Conservation (phyloP, 2,888 invertebrate genomes). For the Cerastoderma edule region DNA sequence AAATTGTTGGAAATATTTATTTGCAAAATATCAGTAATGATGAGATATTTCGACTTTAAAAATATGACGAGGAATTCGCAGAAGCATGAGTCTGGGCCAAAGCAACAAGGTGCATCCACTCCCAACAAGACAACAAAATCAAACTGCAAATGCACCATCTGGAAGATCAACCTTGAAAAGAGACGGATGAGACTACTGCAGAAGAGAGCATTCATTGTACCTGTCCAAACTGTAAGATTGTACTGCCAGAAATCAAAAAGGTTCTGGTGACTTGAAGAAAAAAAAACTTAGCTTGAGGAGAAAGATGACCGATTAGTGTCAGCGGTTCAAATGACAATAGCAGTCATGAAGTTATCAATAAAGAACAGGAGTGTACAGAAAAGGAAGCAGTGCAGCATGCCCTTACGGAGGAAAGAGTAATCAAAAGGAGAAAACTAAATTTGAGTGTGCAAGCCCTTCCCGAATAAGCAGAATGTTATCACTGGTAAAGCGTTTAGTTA, state of each 20-base stretch:
- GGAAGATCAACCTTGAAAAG: slow-evolving; percentile 2
- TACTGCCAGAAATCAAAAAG: not conserved
- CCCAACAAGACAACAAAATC: too few relatives aligned
- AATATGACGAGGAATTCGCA: too few relatives aligned
- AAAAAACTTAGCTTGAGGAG: not conserved
- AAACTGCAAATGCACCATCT: not conserved
- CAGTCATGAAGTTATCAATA: not conserved
- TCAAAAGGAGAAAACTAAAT: not conserved
- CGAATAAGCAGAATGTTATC: too few relatives aligned
- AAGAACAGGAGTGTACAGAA: not conserved
- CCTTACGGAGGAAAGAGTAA: not conserved
- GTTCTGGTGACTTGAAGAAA: not conserved
- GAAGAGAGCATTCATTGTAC: not conserved
- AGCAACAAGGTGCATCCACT: too few relatives aligned
- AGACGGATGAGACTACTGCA: not conserved
- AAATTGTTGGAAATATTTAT: too few relatives aligned
- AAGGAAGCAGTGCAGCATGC: not conserved
- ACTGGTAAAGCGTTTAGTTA: not conserved
- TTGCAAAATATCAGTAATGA: too few relatives aligned
- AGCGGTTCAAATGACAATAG: not conserved
- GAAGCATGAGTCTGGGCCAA: too few relatives aligned
- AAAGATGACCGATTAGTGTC: not conserved
- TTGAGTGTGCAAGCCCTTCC: not conserved
- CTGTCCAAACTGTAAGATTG: slow-evolving; percentile 2
- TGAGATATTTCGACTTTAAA: too few relatives aligned